A percentile compares a stretch with the other conserved stretches of the same genome.
Evolutionary conservation across 2,113 vertebrate genomes (phyloP).

Genomic region (Melospiza melodia): DNA sequence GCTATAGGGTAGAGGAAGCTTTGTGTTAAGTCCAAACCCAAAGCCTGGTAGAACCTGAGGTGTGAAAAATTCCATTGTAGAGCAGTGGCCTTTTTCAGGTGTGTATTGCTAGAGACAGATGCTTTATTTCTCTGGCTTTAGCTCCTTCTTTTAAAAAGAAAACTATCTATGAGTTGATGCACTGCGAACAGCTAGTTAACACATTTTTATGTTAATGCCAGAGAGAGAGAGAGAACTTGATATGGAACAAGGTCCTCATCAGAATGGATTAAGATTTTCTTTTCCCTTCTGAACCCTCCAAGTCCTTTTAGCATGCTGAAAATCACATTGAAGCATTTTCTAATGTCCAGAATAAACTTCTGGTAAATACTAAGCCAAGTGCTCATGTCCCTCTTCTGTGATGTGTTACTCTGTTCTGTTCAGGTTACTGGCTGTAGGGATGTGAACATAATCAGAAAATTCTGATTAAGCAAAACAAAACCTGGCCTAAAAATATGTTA

Average conservation of each 20-base stretch:
- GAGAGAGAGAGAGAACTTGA: neutral
- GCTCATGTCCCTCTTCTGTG: neutral
- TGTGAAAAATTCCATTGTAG: neutral
- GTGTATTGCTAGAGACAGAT: neutral
- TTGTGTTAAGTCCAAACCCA: neutral
- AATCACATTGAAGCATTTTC: neutral
- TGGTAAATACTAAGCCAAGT: neutral
- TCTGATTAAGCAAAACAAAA: neutral
- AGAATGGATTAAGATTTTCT: neutral
- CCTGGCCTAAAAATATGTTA: neutral
- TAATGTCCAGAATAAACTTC: neutral
- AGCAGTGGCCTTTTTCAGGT: neutral
- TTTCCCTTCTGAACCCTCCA: neutral
- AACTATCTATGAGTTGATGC: neutral
- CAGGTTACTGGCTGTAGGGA: neutral
- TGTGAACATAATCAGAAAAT: neutral
- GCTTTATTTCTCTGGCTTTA: neutral
- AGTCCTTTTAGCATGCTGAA: neutral
- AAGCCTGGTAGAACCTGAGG: neutral
- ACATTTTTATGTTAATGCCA: neutral
- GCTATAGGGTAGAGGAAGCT: neutral
- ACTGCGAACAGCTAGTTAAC: neutral
- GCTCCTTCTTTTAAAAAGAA: neutral
- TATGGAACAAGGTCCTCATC: neutral
- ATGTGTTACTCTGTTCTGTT: neutral